Evolutionary conservation across 2,113 vertebrate species (phyloP), one percentile per base, ranked within the genome.

Genomic region (Alaudala cheleensis): DNA sequence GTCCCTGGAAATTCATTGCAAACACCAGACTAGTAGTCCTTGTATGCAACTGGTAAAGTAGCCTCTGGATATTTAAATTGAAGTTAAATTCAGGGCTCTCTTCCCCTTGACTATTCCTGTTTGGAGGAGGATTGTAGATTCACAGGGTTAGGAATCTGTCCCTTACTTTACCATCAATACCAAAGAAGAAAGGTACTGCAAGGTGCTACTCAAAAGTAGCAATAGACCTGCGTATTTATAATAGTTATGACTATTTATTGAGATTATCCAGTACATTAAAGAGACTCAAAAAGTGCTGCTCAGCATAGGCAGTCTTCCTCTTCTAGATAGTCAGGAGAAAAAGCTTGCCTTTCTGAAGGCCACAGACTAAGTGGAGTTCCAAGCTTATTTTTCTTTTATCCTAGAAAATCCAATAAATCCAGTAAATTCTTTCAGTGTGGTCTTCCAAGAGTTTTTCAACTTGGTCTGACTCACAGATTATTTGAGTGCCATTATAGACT

Each of bases 391-490:
- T 96, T 85, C 86, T 96, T 95, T 97, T 93, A 97, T 95, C 94
- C 84, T 86, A 80, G 82, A 94, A 97, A 96, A 97, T 95, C 96
- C 90, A 88, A 83, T 97, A 97, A 97, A 96, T 87, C 96, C 95
- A 93, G 93, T 95, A 93, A 96, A 96, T 96, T 97, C 93, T 94
- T 97, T 95, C 93, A 93, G 92, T 95, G 93, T 94, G 93, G 93
- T 93, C 95, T 97, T 97, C 97, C 95, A 95, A 88, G 87, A 88
- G 96, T 94, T 94, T 96, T 97, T 97, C 90, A 88, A 49, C 88
- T 95, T 93, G 5, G 44, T 90, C 97, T 95, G 93, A 95, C 97
- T 96, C 86, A 6, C 91, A 97, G 96, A 94, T 97, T 92, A 96
- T 96, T 97, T 87, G 90, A 97, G 86, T 94, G 96, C 96, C 87